Base-by-base conservation (phyloP, 2,113 vertebrate species). In the Psophia crepitans region DNA sequence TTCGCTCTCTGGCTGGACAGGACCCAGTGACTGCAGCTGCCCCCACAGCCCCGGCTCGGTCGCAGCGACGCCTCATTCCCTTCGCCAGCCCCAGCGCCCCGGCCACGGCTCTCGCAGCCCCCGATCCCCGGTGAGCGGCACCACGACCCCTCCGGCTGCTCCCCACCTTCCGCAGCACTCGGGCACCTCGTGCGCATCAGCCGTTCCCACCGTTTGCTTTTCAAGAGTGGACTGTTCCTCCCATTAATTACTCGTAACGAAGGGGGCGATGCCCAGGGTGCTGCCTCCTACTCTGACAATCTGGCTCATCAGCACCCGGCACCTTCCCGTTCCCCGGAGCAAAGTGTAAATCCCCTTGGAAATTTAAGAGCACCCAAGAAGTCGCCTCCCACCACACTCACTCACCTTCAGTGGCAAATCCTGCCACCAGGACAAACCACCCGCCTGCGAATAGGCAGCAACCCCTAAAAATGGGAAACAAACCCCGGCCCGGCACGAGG, bases 381-480 rank as follows among this genome's bases (percentile, higher is more conserved):
- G 26, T 12, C 1, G 1, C 39, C 30, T 41, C 53, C 58, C 30
- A 21, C n/a, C 84, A 6, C 69, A 2, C 32, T 43, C 39, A 2
- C 2, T 17, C 35, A 23, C 7, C 35, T 20, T 60, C 1, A 61
- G 18, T 33, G 28, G 69, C 46, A 37, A 26, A 69, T 33, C n/a
- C 51, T 18, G 1, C 30, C n/a, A 5, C 7, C 8, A 22, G 12
- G 39, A 8, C 57, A 22, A 41, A 5, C 2, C 1, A 20, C 54
- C 44, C 6, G 78, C 39, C 6, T 1, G 24, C 4, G 3, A 33
- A 21, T 2, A 9, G 2, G 35, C 69, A 60, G 74, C 57, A 13
- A 9, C 20, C 2, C 41, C 68, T 6, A 4, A 19, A 30, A n/a
- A 18, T 0, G 7, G 7, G 2, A 27, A 66, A 51, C 3, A 4